Base-by-base conservation (phyloP, 2,888 invertebrate species). In the Ptilodon capucinus region DNA sequence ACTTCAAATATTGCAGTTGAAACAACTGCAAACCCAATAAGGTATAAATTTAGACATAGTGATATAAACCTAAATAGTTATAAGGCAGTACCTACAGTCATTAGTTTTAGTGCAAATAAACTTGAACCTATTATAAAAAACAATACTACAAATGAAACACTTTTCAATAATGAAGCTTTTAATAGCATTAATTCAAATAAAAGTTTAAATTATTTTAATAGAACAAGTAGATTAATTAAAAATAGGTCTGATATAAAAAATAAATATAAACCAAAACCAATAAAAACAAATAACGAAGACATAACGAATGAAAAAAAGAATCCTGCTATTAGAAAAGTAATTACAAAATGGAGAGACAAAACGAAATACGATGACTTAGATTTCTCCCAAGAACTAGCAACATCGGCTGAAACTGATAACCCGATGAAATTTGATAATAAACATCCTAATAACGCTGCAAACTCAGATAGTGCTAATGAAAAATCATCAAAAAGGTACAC, bases 341-440 rank as follows among this genome's bases (percentile, higher is more conserved):
- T 92, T 1, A 92, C 92, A 0, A 92, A 92, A 77, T 92, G 92
- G 92, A 86, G 84, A 0, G 92, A 92, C 55, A 81, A 82, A 58
- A 84, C 89, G 1, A 89, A 87, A 59, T 76, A 82, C 39, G 84
- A 87, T 38, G 87, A 90, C 53, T 73, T 91, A 53, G 79, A 91
- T 51, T 84, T 89, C 54, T 79, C 84, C 45, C 80, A 80, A 36
- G 91, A 92, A 59, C 69, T 71, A 19, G 69, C 69, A 28, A 58
- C 67, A 8, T 72, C 76, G 0, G 58, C 61, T 25, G 77, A 76
- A 58, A 58, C 54, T 16, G 61, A 70, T 57, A 57, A 67, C 7
- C 52, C 51, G 2, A 58, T 61, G 9, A 71, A 64, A 30, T 38
- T 60, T 4, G 59, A 42, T 45, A 53, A 51, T 48, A 64, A 68